Evolutionary conservation across 2,113 vertebrate genomes (phyloP).

Genomic region (Aythya baeri): DNA sequence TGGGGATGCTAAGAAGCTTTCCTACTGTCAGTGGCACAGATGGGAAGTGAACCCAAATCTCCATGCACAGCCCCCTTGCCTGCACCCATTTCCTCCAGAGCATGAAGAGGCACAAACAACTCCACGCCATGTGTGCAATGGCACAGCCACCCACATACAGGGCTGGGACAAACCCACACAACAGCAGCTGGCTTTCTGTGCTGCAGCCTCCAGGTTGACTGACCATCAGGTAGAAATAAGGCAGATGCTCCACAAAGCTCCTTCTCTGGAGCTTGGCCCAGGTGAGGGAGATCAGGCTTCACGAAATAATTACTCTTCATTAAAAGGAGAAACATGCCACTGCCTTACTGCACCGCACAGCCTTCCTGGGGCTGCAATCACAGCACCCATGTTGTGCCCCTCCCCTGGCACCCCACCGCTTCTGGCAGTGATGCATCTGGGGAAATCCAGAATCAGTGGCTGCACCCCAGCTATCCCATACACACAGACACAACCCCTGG

Average conservation of each 20-base stretch:
- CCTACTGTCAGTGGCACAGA: not conserved
- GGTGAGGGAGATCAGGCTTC: not conserved
- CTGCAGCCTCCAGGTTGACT: not conserved
- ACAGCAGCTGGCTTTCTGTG: not conserved
- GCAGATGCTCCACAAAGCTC: not conserved
- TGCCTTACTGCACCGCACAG: not conserved
- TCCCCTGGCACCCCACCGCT: not conserved
- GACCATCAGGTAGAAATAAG: rapidly evolving
- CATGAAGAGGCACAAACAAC: rapidly evolving
- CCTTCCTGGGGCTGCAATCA: not conserved
- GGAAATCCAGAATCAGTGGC: not conserved
- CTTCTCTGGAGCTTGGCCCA: not conserved
- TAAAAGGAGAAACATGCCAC: not conserved
- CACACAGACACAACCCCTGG: rapidly evolving
- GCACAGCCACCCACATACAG: not conserved
- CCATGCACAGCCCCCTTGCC: not conserved
- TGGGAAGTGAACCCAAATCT: not conserved
- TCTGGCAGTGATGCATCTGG: rapidly evolving
- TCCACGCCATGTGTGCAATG: not conserved
- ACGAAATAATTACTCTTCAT: not conserved
- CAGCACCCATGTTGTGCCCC: rapidly evolving
- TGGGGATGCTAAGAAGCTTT: not conserved
- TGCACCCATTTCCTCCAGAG: not conserved
- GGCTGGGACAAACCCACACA: not conserved
- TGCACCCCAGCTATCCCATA: not conserved